These are phyloP conservation scores for Phaethon lepturus DNA, from an alignment of 2,113 vertebrate species.

Conservation along the genomic window DNA sequence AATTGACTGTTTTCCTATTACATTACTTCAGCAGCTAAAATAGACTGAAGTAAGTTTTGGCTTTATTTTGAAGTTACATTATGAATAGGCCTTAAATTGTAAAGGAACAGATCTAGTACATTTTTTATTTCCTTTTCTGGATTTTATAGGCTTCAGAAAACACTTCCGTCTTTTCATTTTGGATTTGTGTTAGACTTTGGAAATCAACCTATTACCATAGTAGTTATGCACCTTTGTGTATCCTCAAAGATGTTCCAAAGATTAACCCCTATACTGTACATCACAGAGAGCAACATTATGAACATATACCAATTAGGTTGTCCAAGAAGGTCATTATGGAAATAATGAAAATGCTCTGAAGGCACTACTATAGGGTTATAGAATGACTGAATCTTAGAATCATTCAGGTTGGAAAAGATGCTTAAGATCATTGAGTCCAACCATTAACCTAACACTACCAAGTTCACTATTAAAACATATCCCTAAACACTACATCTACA, in stretches of 20 bases:
- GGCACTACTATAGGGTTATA: no score
- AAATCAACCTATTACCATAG: background rate
- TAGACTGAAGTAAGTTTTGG: background rate
- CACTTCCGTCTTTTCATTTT: background rate
- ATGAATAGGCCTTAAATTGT: background rate
- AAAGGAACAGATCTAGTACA: background rate
- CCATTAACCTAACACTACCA: accelerated
- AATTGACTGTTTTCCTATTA: background rate
- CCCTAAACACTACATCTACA: background rate
- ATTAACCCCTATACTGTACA: background rate
- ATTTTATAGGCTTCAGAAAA: background rate
- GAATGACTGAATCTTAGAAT: background rate
- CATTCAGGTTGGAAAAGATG: background rate
- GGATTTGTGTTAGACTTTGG: background rate
- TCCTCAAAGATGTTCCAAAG: background rate
- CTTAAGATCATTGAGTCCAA: background rate
- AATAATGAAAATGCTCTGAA: background rate
- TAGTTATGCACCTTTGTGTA: background rate
- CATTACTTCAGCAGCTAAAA: background rate
- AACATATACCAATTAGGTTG: background rate
- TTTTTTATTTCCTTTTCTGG: no score
- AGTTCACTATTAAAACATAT: background rate
- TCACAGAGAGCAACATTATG: background rate
- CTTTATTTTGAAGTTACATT: background rate
- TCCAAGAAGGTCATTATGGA: background rate